Evolutionary conservation across 2,888 invertebrate genomes (phyloP), one percentile per base, ranked within the genome.

Genomic region (Pristionchus fissidentatus): DNA sequence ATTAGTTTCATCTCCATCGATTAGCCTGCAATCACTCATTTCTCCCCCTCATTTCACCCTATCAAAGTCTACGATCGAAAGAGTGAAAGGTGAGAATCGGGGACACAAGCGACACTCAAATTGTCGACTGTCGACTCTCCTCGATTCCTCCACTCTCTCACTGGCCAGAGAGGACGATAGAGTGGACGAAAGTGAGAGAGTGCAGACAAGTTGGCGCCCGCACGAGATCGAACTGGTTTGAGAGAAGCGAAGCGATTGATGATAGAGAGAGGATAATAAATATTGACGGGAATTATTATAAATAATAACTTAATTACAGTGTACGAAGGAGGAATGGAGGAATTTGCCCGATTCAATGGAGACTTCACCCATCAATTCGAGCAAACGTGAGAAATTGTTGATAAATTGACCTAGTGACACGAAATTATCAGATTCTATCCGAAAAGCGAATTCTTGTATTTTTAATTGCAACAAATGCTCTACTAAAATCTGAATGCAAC

Each of bases 51-150:
- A 19, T 15, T 55, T 55, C n/a, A 5, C 66, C 66, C 41, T 38
- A 66, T 66, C 66, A n/a, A 22, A 38, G 38, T 29, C 66, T 22
- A 22, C 22, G 66, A 66, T 57, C 57, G 57, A 57, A 29, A n/a
- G 57, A 66, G 66, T 66, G 66, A 66, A 66, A 66, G 66, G 66
- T 66, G 66, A 35, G 66, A 66, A 66, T 66, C 66, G 66, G 38
- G 66, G 66, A 29, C 66, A 66, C 32, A n/a, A n/a, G 66, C 41
- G 66, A 66, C 62, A 29, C n/a, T n/a, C n/a, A n/a, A n/a, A n/a
- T n/a, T n/a, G 29, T 35, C 15, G 2, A 26, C 19, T 35, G 62
- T 62, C n/a, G 66, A 38, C 66, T 66, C 66, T 41, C 38, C n/a
- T 2, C 38, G 32, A n/a, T 38, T 3, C 62, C 10, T 4, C 66